Evolutionary conservation across 2,113 vertebrate genomes (phyloP).

Genomic region (Salvelinus alpinus): DNA sequence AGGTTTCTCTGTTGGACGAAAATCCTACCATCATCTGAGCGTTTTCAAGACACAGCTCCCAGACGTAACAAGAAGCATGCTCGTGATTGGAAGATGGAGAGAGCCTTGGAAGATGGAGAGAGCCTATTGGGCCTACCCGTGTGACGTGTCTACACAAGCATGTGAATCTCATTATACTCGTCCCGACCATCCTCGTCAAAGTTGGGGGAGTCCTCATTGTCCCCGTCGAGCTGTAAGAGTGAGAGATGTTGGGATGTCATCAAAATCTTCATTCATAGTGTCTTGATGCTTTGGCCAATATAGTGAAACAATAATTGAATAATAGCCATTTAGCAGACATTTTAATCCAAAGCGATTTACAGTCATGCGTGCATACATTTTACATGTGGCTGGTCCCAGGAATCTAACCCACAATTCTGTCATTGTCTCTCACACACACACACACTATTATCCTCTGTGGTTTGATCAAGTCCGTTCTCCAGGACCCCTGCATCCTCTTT

Average conservation of each 20-base stretch:
- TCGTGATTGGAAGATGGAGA: slow-evolving; percentile 8
- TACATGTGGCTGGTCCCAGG: too few species aligned
- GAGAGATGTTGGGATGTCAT: neutral
- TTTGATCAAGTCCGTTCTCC: too few species aligned
- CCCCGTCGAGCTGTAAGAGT: slow-evolving; percentile 84
- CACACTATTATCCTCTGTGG: too few species aligned
- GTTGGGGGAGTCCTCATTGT: slow-evolving; percentile 88
- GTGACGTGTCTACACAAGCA: slow-evolving; percentile 82
- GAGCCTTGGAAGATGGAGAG: slow-evolving; percentile 12
- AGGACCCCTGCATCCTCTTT: too few species aligned
- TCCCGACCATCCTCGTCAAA: slow-evolving; percentile 94
- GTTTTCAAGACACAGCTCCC: slow-evolving; percentile 8
- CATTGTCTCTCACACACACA: too few species aligned
- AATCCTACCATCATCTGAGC: neutral
- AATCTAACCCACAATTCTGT: too few species aligned
- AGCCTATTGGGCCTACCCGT: neutral
- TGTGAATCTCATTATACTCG: slow-evolving; percentile 97
- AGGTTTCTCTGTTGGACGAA: neutral
- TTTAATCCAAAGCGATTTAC: too few species aligned
- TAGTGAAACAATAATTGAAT: too few species aligned
- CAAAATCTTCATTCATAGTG: too few species aligned
- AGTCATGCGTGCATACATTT: too few species aligned
- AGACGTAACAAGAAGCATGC: slow-evolving; percentile 15
- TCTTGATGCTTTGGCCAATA: too few species aligned
- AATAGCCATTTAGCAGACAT: too few species aligned